A percentile compares a stretch with the other conserved stretches of the same genome.
Conservation (phyloP, 2,888 invertebrate species). For the Platypus cylindrus region DNA sequence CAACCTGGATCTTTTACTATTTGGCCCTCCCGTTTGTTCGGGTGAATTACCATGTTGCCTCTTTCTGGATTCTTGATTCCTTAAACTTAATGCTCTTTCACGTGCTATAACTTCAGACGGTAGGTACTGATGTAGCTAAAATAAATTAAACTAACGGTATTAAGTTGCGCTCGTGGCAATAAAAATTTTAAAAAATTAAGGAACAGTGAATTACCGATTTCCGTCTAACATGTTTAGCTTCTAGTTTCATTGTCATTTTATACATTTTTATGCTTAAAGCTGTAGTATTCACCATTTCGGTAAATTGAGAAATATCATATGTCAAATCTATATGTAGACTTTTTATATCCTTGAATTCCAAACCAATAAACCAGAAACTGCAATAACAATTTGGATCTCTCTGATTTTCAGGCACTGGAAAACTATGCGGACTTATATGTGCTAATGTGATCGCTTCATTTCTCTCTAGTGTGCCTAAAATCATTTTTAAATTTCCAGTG, state of each 20-base stretch:
- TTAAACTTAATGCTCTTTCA: constrained; percentile 50
- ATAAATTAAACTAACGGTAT: too few species aligned
- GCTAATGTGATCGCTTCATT: constrained; percentile 86
- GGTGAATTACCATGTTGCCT: constrained; percentile 21
- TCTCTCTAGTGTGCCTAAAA: constrained; percentile 68
- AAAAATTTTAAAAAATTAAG: too few species aligned
- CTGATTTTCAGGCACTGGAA: constrained; percentile 39
- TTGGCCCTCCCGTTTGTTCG: constrained; percentile 16
- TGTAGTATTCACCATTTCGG: constrained; percentile 71
- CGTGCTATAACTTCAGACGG: constrained; percentile 56
- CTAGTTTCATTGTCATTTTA: constrained; percentile 64
- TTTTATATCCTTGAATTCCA: constrained; percentile 80
- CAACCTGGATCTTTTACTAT: constrained; percentile 26
- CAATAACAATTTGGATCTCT: constrained; percentile 46
- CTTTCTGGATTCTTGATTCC: constrained; percentile 22
- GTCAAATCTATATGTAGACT: constrained; percentile 82
- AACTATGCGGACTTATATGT: constrained; percentile 92
- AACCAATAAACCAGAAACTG: constrained; percentile 96
- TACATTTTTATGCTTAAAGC: constrained; percentile 57
- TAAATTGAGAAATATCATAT: constrained; percentile 82
- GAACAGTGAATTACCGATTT: constrained; percentile 32
- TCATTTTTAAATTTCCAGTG: background rate
- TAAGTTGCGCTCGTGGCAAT: too few species aligned
- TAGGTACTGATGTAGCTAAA: constrained; percentile 57
- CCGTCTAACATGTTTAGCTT: constrained; percentile 79